These are phyloP conservation scores for Epiperipatus broadwayi DNA, from an alignment of 2,888 invertebrate genomes.

Conservation along the genomic window DNA sequence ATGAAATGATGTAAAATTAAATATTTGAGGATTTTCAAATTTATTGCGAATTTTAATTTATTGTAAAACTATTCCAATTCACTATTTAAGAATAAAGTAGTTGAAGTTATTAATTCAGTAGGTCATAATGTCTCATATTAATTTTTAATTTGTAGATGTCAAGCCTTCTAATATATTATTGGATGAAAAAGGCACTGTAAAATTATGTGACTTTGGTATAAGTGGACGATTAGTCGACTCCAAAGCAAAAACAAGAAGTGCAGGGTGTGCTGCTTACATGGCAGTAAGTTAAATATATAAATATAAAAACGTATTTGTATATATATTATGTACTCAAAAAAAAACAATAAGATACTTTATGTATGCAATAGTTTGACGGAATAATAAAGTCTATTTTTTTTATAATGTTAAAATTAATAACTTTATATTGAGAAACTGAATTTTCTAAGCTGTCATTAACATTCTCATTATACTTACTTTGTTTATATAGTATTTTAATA, in stretches of 20 bases:
- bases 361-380: too few relatives aligned
- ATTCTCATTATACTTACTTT: too few relatives aligned
- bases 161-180: conserved; percentile 96
- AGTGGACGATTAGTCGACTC: conserved; percentile 94
- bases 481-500: too few relatives aligned
- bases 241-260: conserved; percentile 87
- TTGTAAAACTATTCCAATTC: too few relatives aligned
- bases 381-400: too few relatives aligned
- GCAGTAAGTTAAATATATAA: conserved; percentile 45
- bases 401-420: too few relatives aligned
- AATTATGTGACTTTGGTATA: conserved; percentile 98
- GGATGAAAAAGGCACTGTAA: conserved; percentile 82
- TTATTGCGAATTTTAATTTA: too few relatives aligned
- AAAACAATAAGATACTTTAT: too few relatives aligned
- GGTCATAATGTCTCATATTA: neutral
- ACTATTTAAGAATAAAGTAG: conserved; percentile 11
- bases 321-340: neutral
- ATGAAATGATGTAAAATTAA: too few relatives aligned
- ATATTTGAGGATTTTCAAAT: too few relatives aligned
- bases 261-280: conserved; percentile 98
- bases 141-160: conserved; percentile 43
- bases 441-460: too few relatives aligned
- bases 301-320: conserved; percentile 1
- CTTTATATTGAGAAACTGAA: too few relatives aligned
- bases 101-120: conserved; percentile 11